Evolutionary conservation across 1,140 invertebrate species (phyloP).

Genomic region (Zaprionus kolodkinae): DNA sequence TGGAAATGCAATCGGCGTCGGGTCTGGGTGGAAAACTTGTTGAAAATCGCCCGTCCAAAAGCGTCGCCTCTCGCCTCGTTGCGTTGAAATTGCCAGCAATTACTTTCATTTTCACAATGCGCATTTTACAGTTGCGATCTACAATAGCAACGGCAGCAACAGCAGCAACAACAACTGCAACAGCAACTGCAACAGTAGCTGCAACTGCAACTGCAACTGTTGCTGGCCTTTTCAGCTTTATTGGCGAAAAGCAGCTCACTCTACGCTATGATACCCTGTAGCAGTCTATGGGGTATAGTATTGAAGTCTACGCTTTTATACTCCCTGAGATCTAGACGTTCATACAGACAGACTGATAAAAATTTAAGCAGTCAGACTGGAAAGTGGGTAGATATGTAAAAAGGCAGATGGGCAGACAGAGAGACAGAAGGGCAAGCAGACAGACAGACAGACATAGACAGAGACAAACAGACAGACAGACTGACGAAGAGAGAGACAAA

Average conservation of each 20-base stretch:
- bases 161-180: neutral
- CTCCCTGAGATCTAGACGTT: too few relatives aligned
- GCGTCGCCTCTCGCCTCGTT: slow-evolving; percentile 11
- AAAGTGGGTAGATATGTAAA: too few relatives aligned
- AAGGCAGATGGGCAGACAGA: neutral
- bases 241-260: neutral
- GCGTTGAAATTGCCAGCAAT: slow-evolving; percentile 52
- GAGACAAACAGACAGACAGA: too few relatives aligned
- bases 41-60: slow-evolving; percentile 68
- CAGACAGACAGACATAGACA: too few relatives aligned
- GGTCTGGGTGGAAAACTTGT: slow-evolving; percentile 52
- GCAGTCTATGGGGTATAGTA: neutral
- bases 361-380: too few relatives aligned
- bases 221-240: neutral
- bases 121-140: slow-evolving; percentile 26
- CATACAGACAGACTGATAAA: too few relatives aligned
- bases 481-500: too few relatives aligned
- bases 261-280: neutral
- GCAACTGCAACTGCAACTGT: slow-evolving; percentile 5
- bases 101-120: slow-evolving; percentile 75
- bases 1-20: slow-evolving; percentile 63
- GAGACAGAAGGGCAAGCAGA: too few relatives aligned
- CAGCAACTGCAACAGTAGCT: neutral
- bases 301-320: too few relatives aligned
- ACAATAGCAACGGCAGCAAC: neutral